Percentiles rank a stretch among this genome's conserved stretches.
Evolutionary conservation across 2,888 invertebrate species (phyloP).

Genomic region (Leptogaster cylindrica): DNA sequence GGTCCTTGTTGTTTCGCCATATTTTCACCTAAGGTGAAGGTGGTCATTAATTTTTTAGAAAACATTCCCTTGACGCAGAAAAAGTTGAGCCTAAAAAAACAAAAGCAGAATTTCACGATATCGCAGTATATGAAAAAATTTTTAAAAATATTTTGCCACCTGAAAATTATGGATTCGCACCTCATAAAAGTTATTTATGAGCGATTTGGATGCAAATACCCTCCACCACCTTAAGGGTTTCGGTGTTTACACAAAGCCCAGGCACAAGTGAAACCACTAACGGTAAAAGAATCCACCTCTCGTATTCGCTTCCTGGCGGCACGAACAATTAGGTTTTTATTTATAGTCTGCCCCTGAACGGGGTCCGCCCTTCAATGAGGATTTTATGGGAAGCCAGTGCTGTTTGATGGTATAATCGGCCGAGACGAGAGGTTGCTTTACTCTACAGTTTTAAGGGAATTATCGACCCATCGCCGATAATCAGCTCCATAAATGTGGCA

Average conservation of each 20-base stretch:
- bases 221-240: slow-evolving; percentile 38
- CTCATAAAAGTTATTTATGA: slow-evolving; percentile 47
- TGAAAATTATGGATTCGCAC: slow-evolving; percentile 43
- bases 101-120: slow-evolving; percentile 10
- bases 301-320: slow-evolving; percentile 15
- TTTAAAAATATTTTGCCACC: slow-evolving; percentile 33
- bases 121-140: slow-evolving; percentile 36
- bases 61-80: slow-evolving; percentile 20
- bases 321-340: slow-evolving; percentile 38
- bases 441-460: too few species aligned
- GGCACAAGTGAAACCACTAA: slow-evolving; percentile 29
- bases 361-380: slow-evolving; percentile 17
- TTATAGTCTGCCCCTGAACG: slow-evolving; percentile 31
- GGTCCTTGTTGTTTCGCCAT: not conserved
- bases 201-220: slow-evolving; percentile 46
- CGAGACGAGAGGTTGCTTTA: too few species aligned
- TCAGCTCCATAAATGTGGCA: too few species aligned
- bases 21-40: slow-evolving; percentile 19
- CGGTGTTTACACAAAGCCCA: slow-evolving; percentile 37
- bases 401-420: not conserved
- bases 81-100: slow-evolving; percentile 28
- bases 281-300: slow-evolving; percentile 14
- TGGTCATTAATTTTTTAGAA: slow-evolving; percentile 39
- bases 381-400: not conserved
- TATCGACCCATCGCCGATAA: too few species aligned